A percentile compares a stretch with the other conserved stretches of the same genome.
phyloP scores from a whole-genome alignment of 23 tunicate species.

The Trididemnum nubilum region DNA sequence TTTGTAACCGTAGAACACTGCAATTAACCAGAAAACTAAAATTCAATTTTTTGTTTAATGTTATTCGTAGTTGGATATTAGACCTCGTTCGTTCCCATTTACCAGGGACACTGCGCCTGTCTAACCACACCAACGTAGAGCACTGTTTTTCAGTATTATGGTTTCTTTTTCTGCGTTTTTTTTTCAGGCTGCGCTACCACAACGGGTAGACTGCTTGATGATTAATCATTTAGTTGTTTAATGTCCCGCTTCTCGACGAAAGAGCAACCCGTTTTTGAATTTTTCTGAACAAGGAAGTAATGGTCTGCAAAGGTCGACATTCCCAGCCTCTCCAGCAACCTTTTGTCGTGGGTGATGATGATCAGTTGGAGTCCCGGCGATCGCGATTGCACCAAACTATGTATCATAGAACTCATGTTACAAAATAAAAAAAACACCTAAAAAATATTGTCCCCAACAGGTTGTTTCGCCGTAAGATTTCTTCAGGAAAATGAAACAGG shows the following conservation, averaged over 20 bases:
- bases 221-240: neutral
- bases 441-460: neutral
- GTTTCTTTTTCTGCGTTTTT: too few species aligned
- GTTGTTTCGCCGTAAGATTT: neutral
- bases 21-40: too few species aligned
- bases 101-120: too few species aligned
- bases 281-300: neutral
- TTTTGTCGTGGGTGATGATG: constrained; percentile 19
- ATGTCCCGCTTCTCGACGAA: neutral
- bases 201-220: too few species aligned
- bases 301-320: neutral
- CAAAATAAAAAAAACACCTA: neutral
- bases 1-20: too few species aligned
- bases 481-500: neutral
- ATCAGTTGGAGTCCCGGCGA: neutral
- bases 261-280: neutral
- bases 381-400: neutral
- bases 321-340: neutral
- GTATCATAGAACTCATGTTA: too few species aligned
- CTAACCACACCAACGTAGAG: too few species aligned
- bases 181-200: too few species aligned
- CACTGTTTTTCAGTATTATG: too few species aligned
- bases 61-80: too few species aligned
- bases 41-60: too few species aligned
- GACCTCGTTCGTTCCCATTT: too few species aligned